These are phyloP conservation scores for Orchesella cincta DNA, from an alignment of 1,140 invertebrate species.

Conservation along the genomic window DNA sequence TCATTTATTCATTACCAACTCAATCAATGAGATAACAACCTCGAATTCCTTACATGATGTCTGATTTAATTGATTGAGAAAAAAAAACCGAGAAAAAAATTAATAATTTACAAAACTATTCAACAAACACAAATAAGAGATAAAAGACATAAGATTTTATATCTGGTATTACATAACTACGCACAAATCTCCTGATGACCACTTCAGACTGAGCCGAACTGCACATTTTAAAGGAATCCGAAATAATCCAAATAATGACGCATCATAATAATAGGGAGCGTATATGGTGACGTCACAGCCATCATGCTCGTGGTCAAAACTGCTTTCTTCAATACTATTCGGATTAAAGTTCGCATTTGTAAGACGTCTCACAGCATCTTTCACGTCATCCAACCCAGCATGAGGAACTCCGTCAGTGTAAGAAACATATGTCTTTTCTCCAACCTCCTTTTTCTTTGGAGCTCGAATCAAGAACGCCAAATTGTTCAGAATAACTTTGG, in stretches of 20 bases:
- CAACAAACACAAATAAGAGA: too few species aligned
- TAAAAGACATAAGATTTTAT: too few species aligned
- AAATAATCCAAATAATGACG: too few species aligned
- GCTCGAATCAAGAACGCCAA: not conserved
- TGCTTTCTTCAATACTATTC: not conserved
- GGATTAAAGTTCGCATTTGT: not conserved
- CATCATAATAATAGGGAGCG: not conserved
- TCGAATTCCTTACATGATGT: too few species aligned
- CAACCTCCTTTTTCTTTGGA: not conserved
- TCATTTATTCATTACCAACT: too few species aligned
- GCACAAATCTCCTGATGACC: too few species aligned
- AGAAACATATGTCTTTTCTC: not conserved
- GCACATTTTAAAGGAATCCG: too few species aligned
- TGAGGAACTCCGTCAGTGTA: not conserved
- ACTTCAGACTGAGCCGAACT: constrained; percentile 1
- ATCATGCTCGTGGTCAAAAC: not conserved
- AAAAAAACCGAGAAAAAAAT: too few species aligned
- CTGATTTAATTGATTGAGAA: too few species aligned
- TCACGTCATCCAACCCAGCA: not conserved
- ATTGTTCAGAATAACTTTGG: not conserved
- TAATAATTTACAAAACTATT: too few species aligned
- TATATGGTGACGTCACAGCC: not conserved
- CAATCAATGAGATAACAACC: too few species aligned
- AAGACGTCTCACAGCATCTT: not conserved
- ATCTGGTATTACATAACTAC: too few species aligned